phyloP scores from a whole-genome alignment of 1,140 invertebrate species.

The Drosophila nigromelanica region DNA sequence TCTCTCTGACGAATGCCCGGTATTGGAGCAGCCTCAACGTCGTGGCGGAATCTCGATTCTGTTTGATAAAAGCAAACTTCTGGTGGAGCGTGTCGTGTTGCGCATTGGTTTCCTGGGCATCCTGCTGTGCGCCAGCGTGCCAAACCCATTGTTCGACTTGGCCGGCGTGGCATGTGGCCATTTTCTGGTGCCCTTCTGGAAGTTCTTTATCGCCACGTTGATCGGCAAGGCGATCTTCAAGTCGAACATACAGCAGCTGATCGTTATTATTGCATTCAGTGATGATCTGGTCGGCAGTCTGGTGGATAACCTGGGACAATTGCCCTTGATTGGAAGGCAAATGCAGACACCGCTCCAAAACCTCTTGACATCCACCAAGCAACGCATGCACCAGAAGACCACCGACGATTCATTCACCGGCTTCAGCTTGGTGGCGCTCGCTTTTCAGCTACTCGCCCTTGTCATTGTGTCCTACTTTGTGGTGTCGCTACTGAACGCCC shows the following conservation, averaged over 20 bases:
- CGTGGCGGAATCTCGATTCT: constrained; percentile 85
- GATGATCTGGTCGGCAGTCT: constrained; percentile 93
- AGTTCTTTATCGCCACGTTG: constrained; percentile 99
- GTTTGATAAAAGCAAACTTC: constrained; percentile 90
- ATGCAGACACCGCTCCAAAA: constrained; percentile 94
- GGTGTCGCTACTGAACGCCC: constrained; percentile 96
- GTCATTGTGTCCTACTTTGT: constrained; percentile 97
- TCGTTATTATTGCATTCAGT: constrained; percentile 98
- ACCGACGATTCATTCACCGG: background rate
- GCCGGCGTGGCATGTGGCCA: constrained; percentile 99
- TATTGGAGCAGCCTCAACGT: constrained; percentile 89
- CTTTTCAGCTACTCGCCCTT: constrained; percentile 96
- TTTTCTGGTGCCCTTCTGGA: constrained; percentile 99
- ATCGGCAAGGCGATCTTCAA: constrained; percentile 99
- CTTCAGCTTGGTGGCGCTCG: constrained; percentile 88
- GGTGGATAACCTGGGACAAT: constrained; percentile 88
- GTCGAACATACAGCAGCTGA: constrained; percentile 99
- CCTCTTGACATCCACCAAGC: constrained; percentile 94
- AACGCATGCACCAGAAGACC: constrained; percentile 89
- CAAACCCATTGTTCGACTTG: constrained; percentile 99
- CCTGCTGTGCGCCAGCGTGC: constrained; percentile 97
- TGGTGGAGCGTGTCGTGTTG: constrained; percentile 95
- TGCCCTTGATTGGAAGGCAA: constrained; percentile 92
- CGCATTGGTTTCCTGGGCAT: constrained; percentile 98
- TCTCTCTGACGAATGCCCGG: constrained; percentile 87